Percentiles rank a stretch among this genome's conserved stretches.
These are phyloP conservation scores for Drosophila longiperda DNA, from an alignment of 2,888 invertebrate genomes.

Conservation along the genomic window DNA sequence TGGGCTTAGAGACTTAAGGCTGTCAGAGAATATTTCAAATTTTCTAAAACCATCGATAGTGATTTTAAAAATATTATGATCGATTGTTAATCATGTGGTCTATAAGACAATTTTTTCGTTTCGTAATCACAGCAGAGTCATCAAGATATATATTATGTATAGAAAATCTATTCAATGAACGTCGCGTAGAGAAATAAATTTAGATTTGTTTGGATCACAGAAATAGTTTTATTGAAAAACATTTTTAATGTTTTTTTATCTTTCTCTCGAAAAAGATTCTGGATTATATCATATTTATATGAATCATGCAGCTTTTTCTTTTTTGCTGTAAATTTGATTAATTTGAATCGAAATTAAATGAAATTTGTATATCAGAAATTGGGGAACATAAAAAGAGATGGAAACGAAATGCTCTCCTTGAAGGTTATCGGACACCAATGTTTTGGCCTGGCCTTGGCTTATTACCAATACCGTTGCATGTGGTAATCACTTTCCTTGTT, in stretches of 20 bases:
- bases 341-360: not conserved
- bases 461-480: not conserved
- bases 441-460: conserved; percentile 38
- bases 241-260: not conserved
- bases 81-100: not conserved
- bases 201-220: not conserved
- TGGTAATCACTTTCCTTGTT: conserved; percentile 1
- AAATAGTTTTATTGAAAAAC: not conserved
- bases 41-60: not conserved
- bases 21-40: not conserved
- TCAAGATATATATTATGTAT: not conserved
- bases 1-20: not conserved
- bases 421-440: conserved; percentile 34
- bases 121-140: not conserved
- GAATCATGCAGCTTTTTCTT: not conserved
- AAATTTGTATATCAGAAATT: not conserved
- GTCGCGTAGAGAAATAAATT: not conserved
- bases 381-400: conserved; percentile 3
- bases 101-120: not conserved
- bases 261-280: not conserved
- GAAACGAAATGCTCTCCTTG: conserved; percentile 14
- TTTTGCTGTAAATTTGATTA: not conserved
- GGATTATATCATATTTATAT: not conserved
- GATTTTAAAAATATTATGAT: not conserved
- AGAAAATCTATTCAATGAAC: not conserved